These are phyloP conservation scores for Dasyurus viverrinus DNA, from an alignment of 2,113 vertebrate genomes.

Conservation along the genomic window DNA sequence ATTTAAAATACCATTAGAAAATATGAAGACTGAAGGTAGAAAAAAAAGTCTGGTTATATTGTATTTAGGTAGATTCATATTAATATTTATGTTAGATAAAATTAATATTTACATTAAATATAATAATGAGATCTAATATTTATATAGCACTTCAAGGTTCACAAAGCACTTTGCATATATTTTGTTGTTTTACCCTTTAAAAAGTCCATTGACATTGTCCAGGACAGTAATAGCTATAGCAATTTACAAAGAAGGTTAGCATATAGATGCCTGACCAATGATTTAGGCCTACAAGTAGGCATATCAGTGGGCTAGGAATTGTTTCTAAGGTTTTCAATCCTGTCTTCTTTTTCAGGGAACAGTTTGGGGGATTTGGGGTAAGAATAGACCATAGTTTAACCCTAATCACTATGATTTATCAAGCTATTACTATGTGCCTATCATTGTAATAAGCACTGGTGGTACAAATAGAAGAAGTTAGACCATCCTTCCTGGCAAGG, in stretches of 20 bases:
- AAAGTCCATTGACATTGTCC: background rate
- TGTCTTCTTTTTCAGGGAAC: background rate
- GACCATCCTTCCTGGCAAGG: background rate
- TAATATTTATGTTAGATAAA: background rate
- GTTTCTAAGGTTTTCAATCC: background rate
- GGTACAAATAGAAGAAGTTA: background rate
- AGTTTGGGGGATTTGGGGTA: background rate
- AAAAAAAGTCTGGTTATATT: background rate
- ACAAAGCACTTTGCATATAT: background rate
- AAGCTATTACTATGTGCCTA: background rate
- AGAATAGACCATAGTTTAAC: background rate
- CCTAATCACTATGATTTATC: background rate
- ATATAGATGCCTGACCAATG: background rate
- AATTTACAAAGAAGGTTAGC: background rate
- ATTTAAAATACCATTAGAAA: background rate
- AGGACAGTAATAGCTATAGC: background rate
- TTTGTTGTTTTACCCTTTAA: background rate
- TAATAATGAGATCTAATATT: background rate
- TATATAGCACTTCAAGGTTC: background rate
- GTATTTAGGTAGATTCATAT: background rate
- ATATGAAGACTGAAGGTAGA: background rate
- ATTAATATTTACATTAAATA: background rate
- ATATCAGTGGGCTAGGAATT: background rate
- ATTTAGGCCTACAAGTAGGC: background rate
- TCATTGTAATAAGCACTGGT: background rate